These are phyloP conservation scores for Holothuria glaberrima DNA, from an alignment of 35 echinoderm and acorn worm genomes.

Conservation along the genomic window DNA sequence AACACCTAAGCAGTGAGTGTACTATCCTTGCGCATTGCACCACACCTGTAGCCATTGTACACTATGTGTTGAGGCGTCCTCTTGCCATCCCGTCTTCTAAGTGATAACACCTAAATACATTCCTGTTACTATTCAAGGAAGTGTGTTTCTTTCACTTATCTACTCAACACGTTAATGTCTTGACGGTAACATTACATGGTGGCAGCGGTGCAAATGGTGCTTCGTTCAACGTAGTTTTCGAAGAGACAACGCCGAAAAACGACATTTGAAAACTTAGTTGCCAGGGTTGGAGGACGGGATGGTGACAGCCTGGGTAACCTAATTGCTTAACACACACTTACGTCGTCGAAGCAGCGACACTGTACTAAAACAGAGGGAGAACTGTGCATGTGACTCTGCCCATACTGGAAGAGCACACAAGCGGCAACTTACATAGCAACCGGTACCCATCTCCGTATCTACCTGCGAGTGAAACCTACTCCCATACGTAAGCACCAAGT, in stretches of 20 bases:
- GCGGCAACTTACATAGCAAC: background rate
- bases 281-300: constrained; percentile 11
- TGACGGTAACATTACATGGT: constrained; percentile 4
- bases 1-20: background rate
- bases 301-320: constrained; percentile 14
- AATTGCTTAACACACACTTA: background rate
- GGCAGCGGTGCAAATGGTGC: constrained; percentile 27
- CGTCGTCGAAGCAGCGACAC: background rate
- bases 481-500: background rate
- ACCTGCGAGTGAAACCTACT: background rate
- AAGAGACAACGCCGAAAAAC: background rate
- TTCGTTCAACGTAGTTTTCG: constrained; percentile 12
- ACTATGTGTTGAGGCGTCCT: background rate
- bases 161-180: background rate
- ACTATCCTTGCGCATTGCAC: background rate
- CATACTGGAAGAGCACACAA: background rate
- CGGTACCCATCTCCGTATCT: constrained; percentile 6
- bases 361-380: background rate
- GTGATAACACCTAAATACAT: constrained; percentile 9
- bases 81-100: background rate
- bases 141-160: background rate
- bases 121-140: background rate
- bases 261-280: constrained; percentile 17
- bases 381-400: constrained; percentile 11
- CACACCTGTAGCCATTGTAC: background rate